Conservation (phyloP, 1,140 invertebrate species). For the Heliothis subflexa region DNA sequence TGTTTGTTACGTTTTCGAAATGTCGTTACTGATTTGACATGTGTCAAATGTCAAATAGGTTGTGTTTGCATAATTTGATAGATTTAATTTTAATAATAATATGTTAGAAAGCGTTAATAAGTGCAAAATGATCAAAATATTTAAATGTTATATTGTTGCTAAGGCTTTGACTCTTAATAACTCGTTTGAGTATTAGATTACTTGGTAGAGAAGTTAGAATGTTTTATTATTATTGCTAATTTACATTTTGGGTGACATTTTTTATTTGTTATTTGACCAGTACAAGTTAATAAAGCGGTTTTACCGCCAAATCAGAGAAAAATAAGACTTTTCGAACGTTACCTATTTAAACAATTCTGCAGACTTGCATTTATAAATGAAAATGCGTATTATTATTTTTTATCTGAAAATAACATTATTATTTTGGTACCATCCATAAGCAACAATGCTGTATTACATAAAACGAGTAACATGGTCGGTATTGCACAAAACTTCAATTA, state of each 20-base stretch:
- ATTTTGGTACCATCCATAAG: neutral
- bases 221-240: slow-evolving; percentile 1
- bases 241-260: neutral
- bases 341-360: neutral
- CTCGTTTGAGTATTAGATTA: slow-evolving; percentile 12
- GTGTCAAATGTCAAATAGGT: slow-evolving; percentile 35
- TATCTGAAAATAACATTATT: no score
- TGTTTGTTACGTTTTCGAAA: slow-evolving; percentile 7
- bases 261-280: neutral
- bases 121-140: neutral
- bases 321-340: neutral
- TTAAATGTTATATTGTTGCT: neutral
- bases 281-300: neutral
- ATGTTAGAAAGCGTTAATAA: neutral
- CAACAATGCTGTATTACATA: slow-evolving; percentile 4
- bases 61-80: slow-evolving; percentile 11
- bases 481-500: slow-evolving; percentile 29
- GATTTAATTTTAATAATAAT: neutral
- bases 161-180: neutral
- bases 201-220: neutral
- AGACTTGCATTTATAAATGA: no score
- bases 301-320: neutral
- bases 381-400: no score
- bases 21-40: slow-evolving; percentile 6
- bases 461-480: neutral